Conservation (phyloP, 1,140 invertebrate genomes). For the Forficula auricularia region DNA sequence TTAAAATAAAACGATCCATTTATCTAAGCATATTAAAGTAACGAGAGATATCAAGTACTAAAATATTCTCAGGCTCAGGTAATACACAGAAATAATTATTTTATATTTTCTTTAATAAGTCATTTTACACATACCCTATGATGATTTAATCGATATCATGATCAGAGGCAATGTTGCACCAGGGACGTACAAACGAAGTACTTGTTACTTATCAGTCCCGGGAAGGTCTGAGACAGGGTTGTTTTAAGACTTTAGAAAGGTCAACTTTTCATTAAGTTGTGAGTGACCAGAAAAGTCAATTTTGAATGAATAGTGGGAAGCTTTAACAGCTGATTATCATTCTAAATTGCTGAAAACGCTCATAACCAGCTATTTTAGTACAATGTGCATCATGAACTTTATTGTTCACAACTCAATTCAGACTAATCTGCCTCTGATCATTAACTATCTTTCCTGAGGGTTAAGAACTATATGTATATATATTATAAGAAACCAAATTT, state of each 20-base stretch:
- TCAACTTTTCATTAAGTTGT: constrained; percentile 30
- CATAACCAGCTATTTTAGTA: constrained; percentile 34
- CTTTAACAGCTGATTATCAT: too few relatives aligned
- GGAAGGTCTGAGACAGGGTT: constrained; percentile 38
- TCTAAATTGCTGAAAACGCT: constrained; percentile 27
- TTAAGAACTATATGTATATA: too few relatives aligned
- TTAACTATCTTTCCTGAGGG: not conserved
- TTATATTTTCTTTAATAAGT: not conserved
- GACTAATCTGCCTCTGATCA: constrained; percentile 36
- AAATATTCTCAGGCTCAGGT: too few relatives aligned
- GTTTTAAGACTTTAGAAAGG: constrained; percentile 30
- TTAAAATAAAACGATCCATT: too few relatives aligned
- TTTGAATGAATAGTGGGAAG: too few relatives aligned
- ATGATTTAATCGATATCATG: constrained; percentile 1
- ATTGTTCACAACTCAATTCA: constrained; percentile 36
- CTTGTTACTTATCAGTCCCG: constrained; percentile 31
- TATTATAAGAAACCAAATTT: too few relatives aligned
- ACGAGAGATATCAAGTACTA: too few relatives aligned
- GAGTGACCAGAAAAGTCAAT: constrained; percentile 31
- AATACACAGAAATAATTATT: too few relatives aligned
- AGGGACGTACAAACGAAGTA: constrained; percentile 35
- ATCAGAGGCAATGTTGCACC: constrained; percentile 33
- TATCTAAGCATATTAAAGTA: too few relatives aligned
- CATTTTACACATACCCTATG: constrained; percentile 1
- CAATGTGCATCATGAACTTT: constrained; percentile 31